Conservation (phyloP, 2,113 vertebrate genomes). For the Cyphotilapia sp. region DNA sequence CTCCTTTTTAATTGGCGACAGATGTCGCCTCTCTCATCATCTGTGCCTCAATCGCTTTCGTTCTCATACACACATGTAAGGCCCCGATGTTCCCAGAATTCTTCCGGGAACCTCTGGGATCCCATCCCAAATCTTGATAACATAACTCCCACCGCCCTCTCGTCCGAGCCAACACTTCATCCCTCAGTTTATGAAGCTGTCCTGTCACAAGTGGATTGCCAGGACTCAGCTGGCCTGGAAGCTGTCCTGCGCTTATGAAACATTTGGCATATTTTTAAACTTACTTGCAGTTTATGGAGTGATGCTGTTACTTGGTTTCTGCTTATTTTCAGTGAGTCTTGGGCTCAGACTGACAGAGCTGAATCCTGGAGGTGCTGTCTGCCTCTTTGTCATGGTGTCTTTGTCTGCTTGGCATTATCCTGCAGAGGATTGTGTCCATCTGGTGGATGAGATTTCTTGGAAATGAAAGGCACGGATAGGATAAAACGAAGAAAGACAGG, state of each 20-base stretch:
- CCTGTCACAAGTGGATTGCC: not conserved
- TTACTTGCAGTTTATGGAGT: not conserved
- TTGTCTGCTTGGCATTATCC: constrained; percentile 39
- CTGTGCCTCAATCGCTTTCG: not conserved
- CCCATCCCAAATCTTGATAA: constrained; percentile 46
- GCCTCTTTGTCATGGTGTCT: constrained; percentile 1
- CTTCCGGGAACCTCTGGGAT: constrained; percentile 52
- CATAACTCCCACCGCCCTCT: constrained; percentile 38
- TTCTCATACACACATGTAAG: constrained; percentile 16
- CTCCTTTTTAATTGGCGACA: constrained; percentile 49
- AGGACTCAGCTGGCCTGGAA: constrained; percentile 18
- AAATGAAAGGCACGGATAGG: constrained; percentile 6
- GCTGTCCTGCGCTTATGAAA: constrained; percentile 11
- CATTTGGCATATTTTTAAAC: constrained; percentile 19
- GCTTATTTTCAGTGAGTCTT: not conserved
- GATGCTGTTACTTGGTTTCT: not conserved
- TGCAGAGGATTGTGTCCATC: constrained; percentile 48
- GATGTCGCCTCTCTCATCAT: constrained; percentile 30
- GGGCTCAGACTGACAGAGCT: not conserved
- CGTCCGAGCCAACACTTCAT: not conserved
- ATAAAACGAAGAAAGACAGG: constrained; percentile 10
- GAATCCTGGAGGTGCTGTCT: constrained; percentile 18
- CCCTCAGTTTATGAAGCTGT: not conserved
- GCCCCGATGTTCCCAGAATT: constrained; percentile 42
- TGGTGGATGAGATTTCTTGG: constrained; percentile 49